These are phyloP conservation scores for Drosophila virilis DNA, from an alignment of 1,140 invertebrate genomes.

Conservation along the genomic window DNA sequence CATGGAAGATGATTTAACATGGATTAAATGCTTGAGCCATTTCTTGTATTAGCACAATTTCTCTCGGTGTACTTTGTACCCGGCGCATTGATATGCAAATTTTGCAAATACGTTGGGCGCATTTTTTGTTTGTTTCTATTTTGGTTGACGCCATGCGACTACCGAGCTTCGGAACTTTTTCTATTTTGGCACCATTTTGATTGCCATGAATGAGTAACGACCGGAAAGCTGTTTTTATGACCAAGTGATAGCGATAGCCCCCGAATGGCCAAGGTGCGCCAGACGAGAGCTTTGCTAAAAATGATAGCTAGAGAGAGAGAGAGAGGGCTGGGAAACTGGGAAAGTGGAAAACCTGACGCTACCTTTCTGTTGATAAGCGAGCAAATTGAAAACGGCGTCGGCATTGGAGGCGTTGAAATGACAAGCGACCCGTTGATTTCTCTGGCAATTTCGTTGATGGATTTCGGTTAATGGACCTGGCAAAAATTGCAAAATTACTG, in stretches of 20 bases:
- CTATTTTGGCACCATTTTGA: constrained; percentile 81
- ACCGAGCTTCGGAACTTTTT: constrained; percentile 60
- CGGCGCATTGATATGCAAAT: constrained; percentile 79
- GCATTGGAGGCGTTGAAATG: constrained; percentile 75
- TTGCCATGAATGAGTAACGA: constrained; percentile 82
- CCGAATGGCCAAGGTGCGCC: constrained; percentile 61
- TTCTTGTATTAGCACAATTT: background rate
- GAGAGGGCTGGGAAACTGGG: background rate
- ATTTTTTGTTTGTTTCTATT: constrained; percentile 33
- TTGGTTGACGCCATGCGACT: constrained; percentile 8
- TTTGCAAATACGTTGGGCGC: constrained; percentile 64
- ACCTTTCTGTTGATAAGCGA: constrained; percentile 71
- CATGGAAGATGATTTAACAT: no score
- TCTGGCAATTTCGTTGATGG: constrained; percentile 78
- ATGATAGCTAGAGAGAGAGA: no score
- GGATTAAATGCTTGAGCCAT: no score
- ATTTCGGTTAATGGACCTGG: constrained; percentile 73
- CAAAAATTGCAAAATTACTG: constrained; percentile 58
- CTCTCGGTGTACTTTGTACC: constrained; percentile 32
- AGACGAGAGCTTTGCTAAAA: constrained; percentile 33
- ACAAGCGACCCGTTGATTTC: constrained; percentile 70
- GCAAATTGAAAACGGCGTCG: constrained; percentile 80
- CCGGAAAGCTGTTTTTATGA: constrained; percentile 82
- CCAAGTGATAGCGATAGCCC: constrained; percentile 69
- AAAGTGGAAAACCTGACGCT: constrained; percentile 14